Conservation (phyloP, 2,797 vertebrate genomes). For the Cyclura pinguis region DNA sequence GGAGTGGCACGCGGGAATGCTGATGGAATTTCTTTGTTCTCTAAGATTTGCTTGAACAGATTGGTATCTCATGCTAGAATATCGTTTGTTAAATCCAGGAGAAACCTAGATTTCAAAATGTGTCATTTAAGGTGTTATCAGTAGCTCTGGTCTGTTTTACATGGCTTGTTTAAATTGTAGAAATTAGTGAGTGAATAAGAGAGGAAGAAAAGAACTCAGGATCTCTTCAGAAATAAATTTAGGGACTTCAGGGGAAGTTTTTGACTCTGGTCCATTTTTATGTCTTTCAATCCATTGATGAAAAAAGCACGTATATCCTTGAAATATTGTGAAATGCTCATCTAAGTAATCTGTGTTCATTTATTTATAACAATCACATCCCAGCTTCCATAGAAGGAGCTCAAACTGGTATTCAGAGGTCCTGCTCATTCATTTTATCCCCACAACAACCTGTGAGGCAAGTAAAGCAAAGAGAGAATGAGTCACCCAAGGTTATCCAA, state of each 20-base stretch:
- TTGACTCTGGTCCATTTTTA: background rate
- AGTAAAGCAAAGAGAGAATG: background rate
- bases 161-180: background rate
- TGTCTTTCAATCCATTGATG: background rate
- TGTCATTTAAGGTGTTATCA: background rate
- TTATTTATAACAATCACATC: background rate
- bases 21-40: background rate
- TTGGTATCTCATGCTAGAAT: background rate
- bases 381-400: background rate
- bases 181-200: background rate
- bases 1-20: background rate
- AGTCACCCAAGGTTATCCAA: background rate
- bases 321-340: background rate
- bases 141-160: background rate
- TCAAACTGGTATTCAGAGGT: background rate
- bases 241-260: no score
- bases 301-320: background rate
- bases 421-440: background rate
- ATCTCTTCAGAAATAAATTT: background rate
- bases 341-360: background rate
- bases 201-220: background rate
- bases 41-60: background rate
- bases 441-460: background rate
- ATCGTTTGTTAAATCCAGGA: background rate
- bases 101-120: background rate